Conservation (phyloP, 2,113 vertebrate genomes). For the Bombycilla garrulus region DNA sequence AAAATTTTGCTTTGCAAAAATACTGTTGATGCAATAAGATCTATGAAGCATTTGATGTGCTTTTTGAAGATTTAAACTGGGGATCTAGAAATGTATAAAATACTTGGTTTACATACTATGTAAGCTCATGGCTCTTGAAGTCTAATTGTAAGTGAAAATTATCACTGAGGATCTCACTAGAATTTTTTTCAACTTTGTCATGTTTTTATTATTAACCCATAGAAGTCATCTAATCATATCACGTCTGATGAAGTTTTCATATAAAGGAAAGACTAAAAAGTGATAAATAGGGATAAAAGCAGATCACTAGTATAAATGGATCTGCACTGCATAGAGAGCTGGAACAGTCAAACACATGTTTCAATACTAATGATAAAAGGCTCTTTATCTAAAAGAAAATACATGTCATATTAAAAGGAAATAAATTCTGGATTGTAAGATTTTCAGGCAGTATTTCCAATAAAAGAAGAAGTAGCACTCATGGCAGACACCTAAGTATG, state of each 20-base stretch:
- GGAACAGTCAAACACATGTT: neutral
- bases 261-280: neutral
- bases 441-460: neutral
- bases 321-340: neutral
- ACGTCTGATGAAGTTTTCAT: neutral
- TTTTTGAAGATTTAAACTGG: neutral
- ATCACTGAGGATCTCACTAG: neutral
- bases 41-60: neutral
- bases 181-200: neutral
- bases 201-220: neutral
- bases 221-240: neutral
- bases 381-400: neutral
- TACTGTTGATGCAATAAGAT: neutral
- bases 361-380: neutral
- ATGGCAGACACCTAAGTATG: neutral
- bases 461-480: neutral
- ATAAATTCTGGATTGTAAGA: neutral
- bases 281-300: neutral
- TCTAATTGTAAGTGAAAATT: neutral
- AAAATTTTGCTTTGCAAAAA: neutral
- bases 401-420: neutral
- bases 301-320: neutral
- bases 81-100: neutral
- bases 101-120: neutral
- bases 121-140: neutral